Conservation (phyloP, 2,113 vertebrate genomes). For the Daubentonia madagascariensis region DNA sequence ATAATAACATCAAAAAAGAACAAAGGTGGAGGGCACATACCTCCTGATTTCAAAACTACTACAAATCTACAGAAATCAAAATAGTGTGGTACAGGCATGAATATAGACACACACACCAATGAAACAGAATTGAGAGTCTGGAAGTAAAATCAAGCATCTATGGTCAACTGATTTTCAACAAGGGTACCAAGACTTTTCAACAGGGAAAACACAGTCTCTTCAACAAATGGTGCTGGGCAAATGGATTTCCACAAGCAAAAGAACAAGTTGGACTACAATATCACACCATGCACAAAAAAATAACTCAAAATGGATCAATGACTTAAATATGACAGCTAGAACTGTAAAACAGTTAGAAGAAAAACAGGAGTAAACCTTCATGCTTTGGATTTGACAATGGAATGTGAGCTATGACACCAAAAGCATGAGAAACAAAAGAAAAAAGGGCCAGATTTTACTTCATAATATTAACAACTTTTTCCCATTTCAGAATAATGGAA, state of each 20-base stretch:
- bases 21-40: background rate
- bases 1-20: background rate
- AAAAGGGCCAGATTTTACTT: background rate
- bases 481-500: background rate
- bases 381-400: background rate
- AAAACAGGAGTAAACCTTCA: background rate
- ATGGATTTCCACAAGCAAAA: background rate
- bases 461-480: background rate
- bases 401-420: background rate
- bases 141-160: background rate
- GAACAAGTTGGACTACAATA: background rate
- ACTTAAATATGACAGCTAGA: background rate
- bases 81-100: background rate
- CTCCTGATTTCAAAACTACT: background rate
- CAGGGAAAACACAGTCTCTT: background rate
- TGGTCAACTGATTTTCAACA: background rate
- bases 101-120: background rate
- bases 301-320: background rate
- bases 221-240: background rate
- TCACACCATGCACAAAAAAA: background rate
- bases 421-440: background rate
- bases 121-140: background rate
- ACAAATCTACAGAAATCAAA: background rate
- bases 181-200: background rate
- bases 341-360: background rate